Evolutionary conservation across 2,113 vertebrate species (phyloP).

Genomic region (Otus sunia): DNA sequence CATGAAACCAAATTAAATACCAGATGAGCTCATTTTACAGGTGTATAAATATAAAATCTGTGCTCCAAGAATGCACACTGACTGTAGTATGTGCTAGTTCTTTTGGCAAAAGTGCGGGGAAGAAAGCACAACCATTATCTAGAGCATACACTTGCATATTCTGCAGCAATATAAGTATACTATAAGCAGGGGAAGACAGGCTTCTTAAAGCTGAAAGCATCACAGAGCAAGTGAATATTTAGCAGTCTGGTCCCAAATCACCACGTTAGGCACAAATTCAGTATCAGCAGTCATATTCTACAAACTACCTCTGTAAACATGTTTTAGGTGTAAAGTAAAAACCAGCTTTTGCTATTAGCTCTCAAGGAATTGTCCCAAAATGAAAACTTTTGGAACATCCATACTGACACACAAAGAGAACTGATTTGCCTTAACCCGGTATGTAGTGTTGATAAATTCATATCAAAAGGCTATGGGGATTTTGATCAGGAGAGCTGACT

Average conservation of each 20-base stretch:
- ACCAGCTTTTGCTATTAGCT: neutral
- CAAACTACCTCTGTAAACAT: neutral
- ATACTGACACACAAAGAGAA: neutral
- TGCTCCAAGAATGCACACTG: neutral
- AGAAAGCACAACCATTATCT: neutral
- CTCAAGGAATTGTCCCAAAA: neutral
- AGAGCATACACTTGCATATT: neutral
- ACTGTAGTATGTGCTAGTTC: neutral
- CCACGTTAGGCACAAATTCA: neutral
- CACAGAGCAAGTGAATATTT: neutral
- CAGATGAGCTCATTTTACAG: neutral
- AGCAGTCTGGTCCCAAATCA: neutral
- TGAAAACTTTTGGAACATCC: neutral
- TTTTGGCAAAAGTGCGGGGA: neutral
- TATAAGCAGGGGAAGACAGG: neutral
- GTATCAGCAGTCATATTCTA: neutral
- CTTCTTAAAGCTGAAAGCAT: neutral
- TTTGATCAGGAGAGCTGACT: neutral
- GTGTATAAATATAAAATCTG: neutral
- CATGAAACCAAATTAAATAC: neutral
- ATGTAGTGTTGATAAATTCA: neutral
- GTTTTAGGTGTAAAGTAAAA: neutral
- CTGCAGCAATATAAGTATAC: neutral
- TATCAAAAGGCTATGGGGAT: neutral
- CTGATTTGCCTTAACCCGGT: neutral